Percentiles rank a stretch among this genome's conserved stretches.
These are phyloP conservation scores for Crematogaster levior DNA, from an alignment of 2,888 invertebrate species.

Conservation along the genomic window DNA sequence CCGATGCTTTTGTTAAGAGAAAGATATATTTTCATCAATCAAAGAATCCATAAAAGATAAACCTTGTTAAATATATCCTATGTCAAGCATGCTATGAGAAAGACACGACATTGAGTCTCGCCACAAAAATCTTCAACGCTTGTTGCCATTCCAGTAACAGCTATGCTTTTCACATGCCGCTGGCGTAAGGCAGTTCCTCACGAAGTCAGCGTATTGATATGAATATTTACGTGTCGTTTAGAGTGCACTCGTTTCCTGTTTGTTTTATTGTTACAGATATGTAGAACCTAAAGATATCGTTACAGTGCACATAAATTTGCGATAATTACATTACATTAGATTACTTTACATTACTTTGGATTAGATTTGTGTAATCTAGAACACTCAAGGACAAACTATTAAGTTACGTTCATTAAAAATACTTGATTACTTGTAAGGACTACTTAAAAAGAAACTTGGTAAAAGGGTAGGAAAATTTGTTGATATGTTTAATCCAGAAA, in stretches of 20 bases:
- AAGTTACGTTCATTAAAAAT: neutral
- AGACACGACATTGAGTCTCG: conserved; percentile 45
- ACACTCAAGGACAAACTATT: neutral
- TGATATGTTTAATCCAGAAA: neutral
- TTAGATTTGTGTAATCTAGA: neutral
- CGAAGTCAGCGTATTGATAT: conserved; percentile 50
- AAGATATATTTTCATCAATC: neutral
- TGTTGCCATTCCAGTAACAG: conserved; percentile 69
- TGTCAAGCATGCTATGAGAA: neutral
- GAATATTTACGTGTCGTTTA: conserved; percentile 64
- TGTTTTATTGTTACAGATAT: conserved; percentile 46
- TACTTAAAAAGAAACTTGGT: neutral
- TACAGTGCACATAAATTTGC: neutral
- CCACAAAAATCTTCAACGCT: conserved; percentile 64
- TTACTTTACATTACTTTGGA: neutral
- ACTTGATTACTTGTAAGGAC: neutral
- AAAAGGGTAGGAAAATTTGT: neutral
- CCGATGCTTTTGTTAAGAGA: neutral
- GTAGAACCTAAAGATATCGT: neutral
- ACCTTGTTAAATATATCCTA: neutral
- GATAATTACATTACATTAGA: no score
- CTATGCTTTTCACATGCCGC: conserved; percentile 67
- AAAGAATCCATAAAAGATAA: neutral
- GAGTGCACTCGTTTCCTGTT: conserved; percentile 51
- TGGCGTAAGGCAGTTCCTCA: conserved; percentile 65